Evolutionary conservation across 1,140 invertebrate species (phyloP), one percentile per base, ranked within the genome.

Genomic region (Atta colombica): DNA sequence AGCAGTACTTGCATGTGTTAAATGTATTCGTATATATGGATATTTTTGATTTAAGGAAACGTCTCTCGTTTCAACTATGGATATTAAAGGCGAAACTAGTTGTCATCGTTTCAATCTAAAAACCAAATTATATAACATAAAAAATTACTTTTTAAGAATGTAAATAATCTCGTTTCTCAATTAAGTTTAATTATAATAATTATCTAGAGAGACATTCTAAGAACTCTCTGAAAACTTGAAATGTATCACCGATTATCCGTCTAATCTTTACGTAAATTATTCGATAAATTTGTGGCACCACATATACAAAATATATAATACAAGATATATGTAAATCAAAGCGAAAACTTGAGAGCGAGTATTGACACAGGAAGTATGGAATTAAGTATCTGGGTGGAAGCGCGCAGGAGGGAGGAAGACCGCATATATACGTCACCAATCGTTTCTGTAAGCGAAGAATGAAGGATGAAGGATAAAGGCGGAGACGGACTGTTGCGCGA

Each of bases 381-480:
- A 91, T 92, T 93, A 94, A 94, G 93, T 93, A 92, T 93, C 88
- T 7, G 18, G 28, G 14, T 25, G 63, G 21, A 60, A 75, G 55
- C 0, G 31, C 31, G 31, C 4, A 35, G 10, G 16, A 55, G 18
- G 21, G 28, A 28, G 31, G 49, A 51, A 51, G 18, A 8, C 7
- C 63, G 85, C 72, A 78, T 90, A 92, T 21, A 2, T 91, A 90
- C 89, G 88, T 90, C 91, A 92, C 90, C 87, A 92, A 90, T 69
- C 87, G 75, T 85, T 66, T 53, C 84, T 35, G 58, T 39, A 66
- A 5, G 45, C 51, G 31, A 89, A 69, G 61, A 77, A 77, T 25
- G 68, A 53, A 49, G 53, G 72, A 78, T 72, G 66, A 45, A 72
- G 53, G 55, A 84, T 84, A 75, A 84, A 84, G 85, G 21, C 45